Evolutionary conservation across 1,140 invertebrate species (phyloP), one percentile per base, ranked within the genome.

Genomic region (Megalopta genalis): DNA sequence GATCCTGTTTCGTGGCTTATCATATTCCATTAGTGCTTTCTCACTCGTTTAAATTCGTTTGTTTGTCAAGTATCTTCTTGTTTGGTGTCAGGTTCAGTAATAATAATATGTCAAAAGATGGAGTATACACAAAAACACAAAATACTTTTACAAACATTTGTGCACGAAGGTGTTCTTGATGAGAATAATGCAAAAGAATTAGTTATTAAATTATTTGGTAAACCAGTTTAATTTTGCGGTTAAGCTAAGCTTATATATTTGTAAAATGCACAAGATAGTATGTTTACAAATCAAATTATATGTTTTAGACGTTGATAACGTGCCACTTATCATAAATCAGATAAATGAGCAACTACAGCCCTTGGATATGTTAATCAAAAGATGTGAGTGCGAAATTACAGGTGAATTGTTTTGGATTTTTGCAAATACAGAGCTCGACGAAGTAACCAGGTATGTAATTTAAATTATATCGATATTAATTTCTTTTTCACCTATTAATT

Each of bases 341-440:
- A 89, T 90, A 73, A 90, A 90, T 75, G 37, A 64, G 21, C 76
- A 87, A 25, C 74, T 90, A 67, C 25, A 65, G 21, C 67, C 80
- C 21, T 66, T 89, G 21, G 70, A 76, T 2, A 88, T 90, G 87
- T 60, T 60, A 25, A 86, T 91, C 37, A 89, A 87, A 81, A 57
- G 37, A 42, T 79, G 64, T 21, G 78, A 68, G n/a, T 90, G 89
- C 79, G 90, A 91, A 87, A 63, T 89, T n/a, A 90, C 84, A 39
- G 88, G 89, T 25, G 46, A 85, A 18, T 63, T 67, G 25, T 86
- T 87, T 81, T 90, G 87, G 89, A n/a, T 80, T 12, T 57, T 90
- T 46, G 54, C 82, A 64, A 82, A 39, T 37, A 85, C 85, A 9
- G 76, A 87, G 8, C 82, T 88, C 23, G 85, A 90, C 66, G 69